phyloP scores from a whole-genome alignment of 2,797 vertebrate species.

The Premnoplex brunnescens region DNA sequence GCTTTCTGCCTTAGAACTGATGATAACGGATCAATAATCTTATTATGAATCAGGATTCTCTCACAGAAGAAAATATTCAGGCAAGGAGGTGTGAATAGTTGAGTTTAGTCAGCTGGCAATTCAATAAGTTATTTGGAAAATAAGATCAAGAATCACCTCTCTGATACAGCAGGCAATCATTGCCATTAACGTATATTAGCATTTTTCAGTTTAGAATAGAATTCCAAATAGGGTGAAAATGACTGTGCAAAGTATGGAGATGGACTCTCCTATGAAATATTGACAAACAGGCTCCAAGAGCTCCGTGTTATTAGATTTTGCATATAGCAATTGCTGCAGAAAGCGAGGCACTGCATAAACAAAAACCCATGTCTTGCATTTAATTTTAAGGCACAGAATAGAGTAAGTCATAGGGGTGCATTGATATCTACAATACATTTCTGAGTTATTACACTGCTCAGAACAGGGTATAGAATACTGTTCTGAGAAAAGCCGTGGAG shows the following conservation, averaged over 20 bases:
- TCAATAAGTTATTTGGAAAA: slow-evolving; percentile 58
- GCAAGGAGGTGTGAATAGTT: neutral
- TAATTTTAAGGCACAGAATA: slow-evolving; percentile 55
- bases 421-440: slow-evolving; percentile 49
- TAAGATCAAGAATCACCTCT: slow-evolving; percentile 32
- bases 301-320: slow-evolving; percentile 52
- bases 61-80: neutral
- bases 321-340: slow-evolving; percentile 11
- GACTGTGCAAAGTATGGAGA: slow-evolving; percentile 24
- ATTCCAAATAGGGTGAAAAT: slow-evolving; percentile 61
- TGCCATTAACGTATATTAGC: slow-evolving; percentile 61
- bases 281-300: slow-evolving; percentile 15
- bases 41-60: neutral
- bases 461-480: neutral
- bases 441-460: slow-evolving; percentile 45
- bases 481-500: neutral
- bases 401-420: slow-evolving; percentile 47
- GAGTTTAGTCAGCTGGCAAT: slow-evolving; percentile 43
- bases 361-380: slow-evolving; percentile 55
- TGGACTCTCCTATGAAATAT: slow-evolving; percentile 21
- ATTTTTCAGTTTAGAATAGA: slow-evolving; percentile 45
- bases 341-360: slow-evolving; percentile 32
- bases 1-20: slow-evolving; percentile 15
- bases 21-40: slow-evolving; percentile 55
- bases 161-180: slow-evolving; percentile 2